Base-by-base conservation (phyloP, 92 coral and sea anemone genomes). In the Heliopora coerulea region DNA sequence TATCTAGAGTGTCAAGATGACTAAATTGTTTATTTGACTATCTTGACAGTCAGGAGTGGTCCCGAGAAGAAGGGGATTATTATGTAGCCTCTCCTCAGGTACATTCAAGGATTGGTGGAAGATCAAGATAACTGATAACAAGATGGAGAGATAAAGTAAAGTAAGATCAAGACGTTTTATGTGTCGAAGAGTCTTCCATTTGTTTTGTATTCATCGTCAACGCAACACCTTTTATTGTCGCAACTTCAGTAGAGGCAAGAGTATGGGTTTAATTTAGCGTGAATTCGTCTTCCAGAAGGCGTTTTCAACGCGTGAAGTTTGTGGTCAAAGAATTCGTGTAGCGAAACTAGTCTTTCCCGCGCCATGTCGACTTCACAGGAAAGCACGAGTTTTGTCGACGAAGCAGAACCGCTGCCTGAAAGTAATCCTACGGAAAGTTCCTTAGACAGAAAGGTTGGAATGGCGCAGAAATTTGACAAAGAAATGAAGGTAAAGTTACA, bases 401-500 rank as follows among this genome's bases (percentile, higher is more conserved):
- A 70, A 25, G 25, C 1, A 26, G 59, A 3, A 19, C 42, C 31
- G 49, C 23, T 40, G 29, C 33, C 77, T 20, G 17, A 62, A 0
- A 70, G 58, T 32, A 26, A 52, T 28, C 30, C 3, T 1, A 28
- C 9, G 19, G 52, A 41, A 20, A 35, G 24, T 42, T 30, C 62
- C 14, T 70, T 70, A 14, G 77, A 70, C 25, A 40, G 41, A n/a
- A 70, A 70, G 14, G 58, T 70, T 24, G 63, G 63, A 21, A 52
- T 70, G 48, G 77, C 77, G 18, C 52, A 70, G n/a, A 52, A 37
- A 20, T 70, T 70, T 70, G 77, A 70, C 63, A 34, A 58, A 30
- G 77, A 70, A 54, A 70, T 70, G 77, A 70, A 70, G 63, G 77
- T 33, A 50, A n/a, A n/a, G n/a, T n/a, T n/a, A n/a, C n/a, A n/a